phyloP scores from a whole-genome alignment of 1,140 invertebrate species.

The Lasioglossum albipes region DNA sequence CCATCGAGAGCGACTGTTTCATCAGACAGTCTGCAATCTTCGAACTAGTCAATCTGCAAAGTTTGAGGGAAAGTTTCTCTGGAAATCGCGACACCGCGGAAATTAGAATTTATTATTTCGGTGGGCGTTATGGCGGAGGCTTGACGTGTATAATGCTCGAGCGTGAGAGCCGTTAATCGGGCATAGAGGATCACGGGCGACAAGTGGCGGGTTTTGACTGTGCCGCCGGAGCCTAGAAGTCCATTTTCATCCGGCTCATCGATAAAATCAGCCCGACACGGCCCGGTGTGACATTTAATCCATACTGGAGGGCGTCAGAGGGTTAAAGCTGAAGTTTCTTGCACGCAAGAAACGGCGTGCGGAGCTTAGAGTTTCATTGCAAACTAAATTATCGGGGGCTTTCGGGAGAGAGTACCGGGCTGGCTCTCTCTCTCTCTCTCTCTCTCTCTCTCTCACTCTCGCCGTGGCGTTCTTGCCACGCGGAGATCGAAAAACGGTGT shows the following conservation, averaged over 20 bases:
- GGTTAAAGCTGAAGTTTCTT: constrained; percentile 25
- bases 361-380: constrained; percentile 39
- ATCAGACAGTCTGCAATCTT: too few relatives aligned
- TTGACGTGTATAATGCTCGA: too few relatives aligned
- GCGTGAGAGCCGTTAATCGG: constrained; percentile 3
- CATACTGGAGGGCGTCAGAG: background rate
- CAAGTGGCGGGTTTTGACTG: constrained; percentile 24
- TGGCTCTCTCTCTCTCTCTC: too few relatives aligned
- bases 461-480: constrained; percentile 3
- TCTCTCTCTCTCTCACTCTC: too few relatives aligned
- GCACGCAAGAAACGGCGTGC: constrained; percentile 33
- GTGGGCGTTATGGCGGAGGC: too few relatives aligned
- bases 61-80: too few relatives aligned
- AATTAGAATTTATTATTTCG: too few relatives aligned
- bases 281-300: constrained; percentile 36
- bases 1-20: too few relatives aligned
- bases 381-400: constrained; percentile 43
- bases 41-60: too few relatives aligned
- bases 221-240: background rate
- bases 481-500: constrained; percentile 4
- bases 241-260: constrained; percentile 34
- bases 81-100: too few relatives aligned
- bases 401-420: background rate
- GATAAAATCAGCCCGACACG: constrained; percentile 38
- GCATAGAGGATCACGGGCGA: constrained; percentile 15